Evolutionary conservation across 2,888 invertebrate species (phyloP).

Genomic region (Megalurothrips usitatus): DNA sequence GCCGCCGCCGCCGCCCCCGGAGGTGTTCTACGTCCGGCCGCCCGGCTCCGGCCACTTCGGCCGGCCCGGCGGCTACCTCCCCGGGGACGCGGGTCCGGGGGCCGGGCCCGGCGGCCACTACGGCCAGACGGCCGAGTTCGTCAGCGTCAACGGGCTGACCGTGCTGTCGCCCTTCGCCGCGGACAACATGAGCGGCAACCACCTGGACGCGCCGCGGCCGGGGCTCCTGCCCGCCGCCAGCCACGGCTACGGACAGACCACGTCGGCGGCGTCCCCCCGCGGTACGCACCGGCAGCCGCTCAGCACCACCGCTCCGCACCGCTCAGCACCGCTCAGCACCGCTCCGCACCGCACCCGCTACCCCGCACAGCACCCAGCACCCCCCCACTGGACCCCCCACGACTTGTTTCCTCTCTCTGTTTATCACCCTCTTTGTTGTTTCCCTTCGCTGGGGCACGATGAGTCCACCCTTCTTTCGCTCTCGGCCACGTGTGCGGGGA

Average conservation of each 20-base stretch:
- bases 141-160: conserved; percentile 15
- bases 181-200: conserved; percentile 38
- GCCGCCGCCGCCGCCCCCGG: conserved; percentile 38
- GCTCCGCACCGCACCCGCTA: conserved; percentile 19
- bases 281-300: background rate
- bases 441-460: too few species aligned
- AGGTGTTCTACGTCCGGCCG: conserved; percentile 11
- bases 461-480: too few species aligned
- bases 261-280: background rate
- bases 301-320: conserved; percentile 32
- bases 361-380: conserved; percentile 30
- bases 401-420: too few species aligned
- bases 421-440: too few species aligned
- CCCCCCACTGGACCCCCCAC: conserved; percentile 29
- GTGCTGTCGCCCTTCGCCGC: conserved; percentile 28
- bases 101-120: conserved; percentile 33
- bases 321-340: conserved; percentile 31
- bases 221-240: conserved; percentile 28
- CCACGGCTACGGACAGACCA: conserved; percentile 7
- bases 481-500: too few species aligned
- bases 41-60: conserved; percentile 38
- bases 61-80: conserved; percentile 39
- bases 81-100: conserved; percentile 37
- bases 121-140: conserved; percentile 32
- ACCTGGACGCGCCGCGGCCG: conserved; percentile 38